Percentiles rank a stretch among this genome's conserved stretches.
Conservation (phyloP, 2,113 vertebrate species). For the Lethenteron reissneri region DNA sequence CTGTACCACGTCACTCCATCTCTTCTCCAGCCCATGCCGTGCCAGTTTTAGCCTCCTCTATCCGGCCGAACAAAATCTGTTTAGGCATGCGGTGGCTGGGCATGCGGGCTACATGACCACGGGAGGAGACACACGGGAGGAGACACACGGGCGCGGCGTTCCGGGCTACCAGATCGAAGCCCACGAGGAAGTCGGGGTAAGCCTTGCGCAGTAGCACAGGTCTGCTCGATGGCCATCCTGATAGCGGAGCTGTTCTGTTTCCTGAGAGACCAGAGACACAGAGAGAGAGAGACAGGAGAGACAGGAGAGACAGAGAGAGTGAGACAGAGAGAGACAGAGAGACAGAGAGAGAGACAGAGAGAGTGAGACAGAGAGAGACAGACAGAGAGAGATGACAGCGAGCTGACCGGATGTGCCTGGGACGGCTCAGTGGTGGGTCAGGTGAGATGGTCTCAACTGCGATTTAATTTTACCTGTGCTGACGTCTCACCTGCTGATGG, state of each 20-base stretch:
- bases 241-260: constrained; percentile 23
- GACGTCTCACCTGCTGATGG: too few relatives aligned
- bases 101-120: neutral
- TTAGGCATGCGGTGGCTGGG: neutral
- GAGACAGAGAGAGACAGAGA: constrained; percentile 1
- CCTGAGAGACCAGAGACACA: constrained; percentile 20
- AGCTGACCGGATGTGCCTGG: too few relatives aligned
- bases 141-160: neutral
- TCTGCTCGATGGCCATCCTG: constrained; percentile 20
- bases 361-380: constrained; percentile 3
- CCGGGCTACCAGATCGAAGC: constrained; percentile 59
- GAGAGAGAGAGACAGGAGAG: neutral
- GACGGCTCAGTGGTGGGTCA: too few relatives aligned
- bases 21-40: neutral
- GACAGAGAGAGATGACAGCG: neutral
- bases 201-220: constrained; percentile 29
- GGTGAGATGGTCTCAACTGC: too few relatives aligned
- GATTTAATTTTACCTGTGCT: too few relatives aligned
- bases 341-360: constrained; percentile 1
- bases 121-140: neutral
- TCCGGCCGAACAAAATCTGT: neutral
- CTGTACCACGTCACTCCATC: too few relatives aligned
- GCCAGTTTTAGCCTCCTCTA: neutral
- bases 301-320: too few relatives aligned
- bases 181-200: constrained; percentile 48